Evolutionary conservation across 2,888 invertebrate genomes (phyloP), one percentile per base, ranked within the genome.

Genomic region (Cerastis rubricosa): DNA sequence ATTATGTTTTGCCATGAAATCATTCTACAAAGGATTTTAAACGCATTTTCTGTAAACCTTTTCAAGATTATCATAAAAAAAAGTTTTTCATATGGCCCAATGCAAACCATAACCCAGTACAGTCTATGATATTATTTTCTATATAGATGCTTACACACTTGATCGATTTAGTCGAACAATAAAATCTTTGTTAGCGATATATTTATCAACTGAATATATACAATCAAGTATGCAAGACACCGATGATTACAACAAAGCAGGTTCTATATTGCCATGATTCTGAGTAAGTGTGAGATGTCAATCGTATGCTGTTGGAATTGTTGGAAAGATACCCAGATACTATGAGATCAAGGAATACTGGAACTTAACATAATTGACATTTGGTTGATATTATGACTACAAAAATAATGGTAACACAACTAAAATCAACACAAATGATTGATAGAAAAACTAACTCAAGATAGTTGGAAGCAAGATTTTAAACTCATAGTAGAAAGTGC

Each of bases 231-330:
- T 65, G 35, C 22, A 66, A 40, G 22, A 9, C 1, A 29, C 19
- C 11, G 8, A 29, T 47, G 29, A 80, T 35, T 47, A 35, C 25
- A 45, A 59, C 14, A 63, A 76, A 70, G 69, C 67, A 70, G 17
- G 25, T 61, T 40, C 65, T 40, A 14, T 61, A 7, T 40, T 63
- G 43, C 54, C 14, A 87, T 77, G 81, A 73, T 76, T 64, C 61
- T 78, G 63, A 81, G 81, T 76, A 45, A 80, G 79, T 82, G 84
- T 81, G 84, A 43, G 74, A 76, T 83, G 80, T 74, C 86, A 74
- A 47, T 71, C 40, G 45, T 45, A 71, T 59, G 74, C 78, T 67
- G 65, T 29, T 25, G 70, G 77, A 82, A 79, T 72, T 76, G 74
- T 80, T 80, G 82, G 80, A 75, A 85, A 72, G 74, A 43, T 77